Conservation (phyloP, 2,113 vertebrate genomes). For the Sigmodon hispidus region DNA sequence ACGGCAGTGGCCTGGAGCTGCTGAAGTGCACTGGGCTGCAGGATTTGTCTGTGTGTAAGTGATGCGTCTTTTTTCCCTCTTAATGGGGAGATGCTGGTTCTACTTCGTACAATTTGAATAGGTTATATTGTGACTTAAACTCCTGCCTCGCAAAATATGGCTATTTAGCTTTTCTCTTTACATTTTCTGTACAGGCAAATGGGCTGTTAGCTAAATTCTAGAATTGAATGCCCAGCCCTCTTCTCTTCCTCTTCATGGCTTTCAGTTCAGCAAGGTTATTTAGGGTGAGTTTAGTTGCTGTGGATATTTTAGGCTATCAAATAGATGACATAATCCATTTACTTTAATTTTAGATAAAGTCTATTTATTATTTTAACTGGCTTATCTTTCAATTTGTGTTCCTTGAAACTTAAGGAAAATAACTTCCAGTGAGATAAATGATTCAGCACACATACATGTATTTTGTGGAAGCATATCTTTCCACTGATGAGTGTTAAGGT, state of each 20-base stretch:
- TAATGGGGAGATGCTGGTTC: neutral
- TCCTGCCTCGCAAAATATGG: neutral
- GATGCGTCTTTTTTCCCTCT: slow-evolving; percentile 27
- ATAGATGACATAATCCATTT: neutral
- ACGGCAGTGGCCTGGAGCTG: slow-evolving; percentile 2
- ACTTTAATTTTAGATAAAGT: slow-evolving; percentile 28
- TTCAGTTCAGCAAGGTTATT: neutral
- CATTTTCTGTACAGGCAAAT: neutral
- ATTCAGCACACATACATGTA: neutral
- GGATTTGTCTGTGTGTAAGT: neutral
- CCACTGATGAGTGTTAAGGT: neutral
- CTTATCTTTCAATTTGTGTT: slow-evolving; percentile 3
- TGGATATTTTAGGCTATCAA: neutral
- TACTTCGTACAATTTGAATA: neutral
- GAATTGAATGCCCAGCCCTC: neutral
- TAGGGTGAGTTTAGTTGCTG: neutral
- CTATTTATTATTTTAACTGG: slow-evolving; percentile 31
- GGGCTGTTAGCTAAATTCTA: neutral
- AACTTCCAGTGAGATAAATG: neutral
- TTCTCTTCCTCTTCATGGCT: neutral
- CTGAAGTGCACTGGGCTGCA: slow-evolving; percentile 1
- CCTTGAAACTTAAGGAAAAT: neutral
- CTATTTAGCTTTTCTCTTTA: neutral
- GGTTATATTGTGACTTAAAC: neutral
- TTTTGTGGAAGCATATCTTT: neutral